Conservation (phyloP, 2,888 invertebrate species). For the Peribatodes rhomboidaria region DNA sequence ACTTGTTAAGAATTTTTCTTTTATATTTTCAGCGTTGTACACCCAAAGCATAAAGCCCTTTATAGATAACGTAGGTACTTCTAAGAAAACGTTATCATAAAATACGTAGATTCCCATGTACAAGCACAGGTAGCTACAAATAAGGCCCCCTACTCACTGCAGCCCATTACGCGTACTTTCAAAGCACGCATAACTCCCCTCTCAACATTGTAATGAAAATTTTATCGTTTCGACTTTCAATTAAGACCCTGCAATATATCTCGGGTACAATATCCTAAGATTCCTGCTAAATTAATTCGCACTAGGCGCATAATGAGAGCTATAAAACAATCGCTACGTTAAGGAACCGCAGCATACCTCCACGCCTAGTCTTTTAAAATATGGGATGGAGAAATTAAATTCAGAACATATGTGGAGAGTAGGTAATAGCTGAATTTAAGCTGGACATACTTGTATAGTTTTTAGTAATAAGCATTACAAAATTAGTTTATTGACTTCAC, state of each 20-base stretch:
- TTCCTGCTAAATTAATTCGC: constrained; percentile 49
- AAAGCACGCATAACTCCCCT: constrained; percentile 28
- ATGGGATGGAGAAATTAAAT: constrained; percentile 39
- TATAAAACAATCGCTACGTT: constrained; percentile 79
- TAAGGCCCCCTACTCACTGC: background rate
- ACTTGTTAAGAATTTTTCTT: too few species aligned
- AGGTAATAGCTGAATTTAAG: too few species aligned
- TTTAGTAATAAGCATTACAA: too few species aligned
- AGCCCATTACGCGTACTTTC: constrained; percentile 17
- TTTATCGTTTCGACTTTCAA: constrained; percentile 50
- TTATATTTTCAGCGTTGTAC: too few species aligned
- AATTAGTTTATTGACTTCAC: too few species aligned
- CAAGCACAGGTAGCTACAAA: background rate
- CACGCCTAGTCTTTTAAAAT: constrained; percentile 42
- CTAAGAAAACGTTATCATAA: background rate
- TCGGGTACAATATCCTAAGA: constrained; percentile 48
- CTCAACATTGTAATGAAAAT: constrained; percentile 48
- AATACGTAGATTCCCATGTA: background rate
- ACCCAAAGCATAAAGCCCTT: too few species aligned
- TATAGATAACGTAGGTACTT: too few species aligned
- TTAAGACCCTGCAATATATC: constrained; percentile 49
- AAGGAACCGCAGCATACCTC: constrained; percentile 70
- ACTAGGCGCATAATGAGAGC: constrained; percentile 72
- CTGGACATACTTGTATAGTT: background rate
- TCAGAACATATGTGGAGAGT: background rate